A percentile compares a stretch with the other conserved stretches of the same genome.
Evolutionary conservation across 2,113 vertebrate genomes (phyloP).

Genomic region (Gambusia affinis): DNA sequence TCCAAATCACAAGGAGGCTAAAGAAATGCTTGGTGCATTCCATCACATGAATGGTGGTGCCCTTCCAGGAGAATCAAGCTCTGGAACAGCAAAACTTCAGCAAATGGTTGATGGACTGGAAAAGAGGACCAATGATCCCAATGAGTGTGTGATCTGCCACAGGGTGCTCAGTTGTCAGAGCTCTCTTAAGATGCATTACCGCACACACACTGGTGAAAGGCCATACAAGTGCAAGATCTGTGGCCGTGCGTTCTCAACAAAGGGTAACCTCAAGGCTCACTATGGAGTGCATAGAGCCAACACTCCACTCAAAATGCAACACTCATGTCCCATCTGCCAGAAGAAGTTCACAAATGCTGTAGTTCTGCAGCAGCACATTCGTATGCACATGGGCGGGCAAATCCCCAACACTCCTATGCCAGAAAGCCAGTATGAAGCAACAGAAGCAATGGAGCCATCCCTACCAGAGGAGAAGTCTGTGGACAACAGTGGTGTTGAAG

Average conservation of each 20-base stretch:
- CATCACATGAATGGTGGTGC: conserved; percentile 77
- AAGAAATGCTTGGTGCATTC: conserved; percentile 65
- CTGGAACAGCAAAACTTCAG: conserved; percentile 94
- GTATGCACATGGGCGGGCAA: conserved; percentile 98
- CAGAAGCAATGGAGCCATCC: conserved; percentile 73
- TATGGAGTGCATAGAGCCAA: conserved; percentile 93
- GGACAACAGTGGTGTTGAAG: conserved; percentile 64
- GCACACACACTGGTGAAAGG: conserved; percentile 96
- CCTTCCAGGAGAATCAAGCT: conserved; percentile 82
- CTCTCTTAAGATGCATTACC: conserved; percentile 98
- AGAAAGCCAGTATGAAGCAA: conserved; percentile 80
- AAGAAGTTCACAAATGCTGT: conserved; percentile 98
- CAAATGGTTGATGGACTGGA: conserved; percentile 96
- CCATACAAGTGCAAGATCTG: conserved; percentile 97
- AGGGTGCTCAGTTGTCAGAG: conserved; percentile 96
- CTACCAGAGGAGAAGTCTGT: conserved; percentile 73
- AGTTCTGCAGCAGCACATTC: conserved; percentile 95
- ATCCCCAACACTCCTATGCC: conserved; percentile 92
- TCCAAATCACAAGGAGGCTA: conserved; percentile 76
- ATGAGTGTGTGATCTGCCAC: conserved; percentile 95
- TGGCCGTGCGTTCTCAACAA: conserved; percentile 95
- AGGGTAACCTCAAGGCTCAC: conserved; percentile 96
- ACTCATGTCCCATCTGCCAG: conserved; percentile 97
- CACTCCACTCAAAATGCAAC: conserved; percentile 90
- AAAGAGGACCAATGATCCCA: conserved; percentile 89